phyloP scores from a whole-genome alignment of 2,113 vertebrate genomes.

The Clinocottus analis region DNA sequence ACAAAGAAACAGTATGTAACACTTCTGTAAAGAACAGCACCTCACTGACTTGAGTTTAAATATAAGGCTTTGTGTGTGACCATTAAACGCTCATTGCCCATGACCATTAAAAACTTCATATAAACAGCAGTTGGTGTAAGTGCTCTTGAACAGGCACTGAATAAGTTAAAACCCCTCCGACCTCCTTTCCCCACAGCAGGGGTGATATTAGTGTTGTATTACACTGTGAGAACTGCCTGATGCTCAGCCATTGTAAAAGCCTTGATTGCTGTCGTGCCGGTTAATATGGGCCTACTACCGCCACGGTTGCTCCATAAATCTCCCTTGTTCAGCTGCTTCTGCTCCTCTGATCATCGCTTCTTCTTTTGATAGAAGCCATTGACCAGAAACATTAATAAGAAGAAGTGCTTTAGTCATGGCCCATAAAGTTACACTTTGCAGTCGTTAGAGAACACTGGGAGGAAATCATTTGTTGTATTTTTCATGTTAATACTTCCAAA shows the following conservation, averaged over 20 bases:
- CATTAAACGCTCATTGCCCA: conserved; percentile 29
- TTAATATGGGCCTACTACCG: conserved; percentile 44
- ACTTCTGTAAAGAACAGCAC: background rate
- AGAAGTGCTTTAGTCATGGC: conserved; percentile 71
- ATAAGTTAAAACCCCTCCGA: conserved; percentile 35
- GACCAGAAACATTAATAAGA: conserved; percentile 77
- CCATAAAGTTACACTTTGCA: conserved; percentile 72
- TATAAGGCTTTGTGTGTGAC: conserved; percentile 12
- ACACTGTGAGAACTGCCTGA: conserved; percentile 51
- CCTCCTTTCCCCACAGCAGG: conserved; percentile 46
- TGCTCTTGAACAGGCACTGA: conserved; percentile 42
- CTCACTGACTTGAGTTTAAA: conserved; percentile 4
- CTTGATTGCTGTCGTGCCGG: conserved; percentile 62
- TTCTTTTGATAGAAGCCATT: conserved; percentile 68
- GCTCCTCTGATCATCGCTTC: conserved; percentile 51
- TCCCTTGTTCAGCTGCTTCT: conserved; percentile 57
- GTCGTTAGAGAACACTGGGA: conserved; percentile 60
- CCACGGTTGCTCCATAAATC: conserved; percentile 67
- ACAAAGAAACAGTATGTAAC: background rate
- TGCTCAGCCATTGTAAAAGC: conserved; percentile 66
- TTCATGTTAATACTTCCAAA: conserved; percentile 43
- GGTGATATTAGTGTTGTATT: conserved; percentile 55
- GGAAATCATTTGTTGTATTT: conserved; percentile 54
- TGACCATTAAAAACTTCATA: conserved; percentile 26
- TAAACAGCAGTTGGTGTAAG: conserved; percentile 41